These are phyloP conservation scores for Tragelaphus scriptus DNA, from an alignment of 2,113 vertebrate species.

Conservation along the genomic window DNA sequence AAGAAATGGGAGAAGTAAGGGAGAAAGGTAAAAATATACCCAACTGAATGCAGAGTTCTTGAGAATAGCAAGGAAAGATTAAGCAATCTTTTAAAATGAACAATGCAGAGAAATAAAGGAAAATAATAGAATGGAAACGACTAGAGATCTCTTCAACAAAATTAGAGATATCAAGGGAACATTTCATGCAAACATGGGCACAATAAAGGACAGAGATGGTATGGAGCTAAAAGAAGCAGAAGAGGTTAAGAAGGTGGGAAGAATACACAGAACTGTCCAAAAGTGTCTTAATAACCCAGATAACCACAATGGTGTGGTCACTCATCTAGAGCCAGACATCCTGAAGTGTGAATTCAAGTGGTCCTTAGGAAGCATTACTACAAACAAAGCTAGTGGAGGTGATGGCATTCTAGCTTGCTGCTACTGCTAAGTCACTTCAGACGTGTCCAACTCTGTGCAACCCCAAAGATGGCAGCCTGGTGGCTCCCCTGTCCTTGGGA, in stretches of 20 bases:
- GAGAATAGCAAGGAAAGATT: neutral
- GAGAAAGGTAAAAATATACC: neutral
- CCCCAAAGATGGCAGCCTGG: no score
- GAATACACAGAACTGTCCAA: neutral
- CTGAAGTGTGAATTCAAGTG: neutral
- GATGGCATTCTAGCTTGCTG: neutral
- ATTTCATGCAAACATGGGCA: neutral
- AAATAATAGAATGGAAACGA: neutral
- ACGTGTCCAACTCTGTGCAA: no score
- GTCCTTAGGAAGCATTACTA: neutral
- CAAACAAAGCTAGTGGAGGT: neutral
- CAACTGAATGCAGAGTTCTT: neutral
- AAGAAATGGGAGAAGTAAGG: neutral
- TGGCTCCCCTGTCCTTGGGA: no score
- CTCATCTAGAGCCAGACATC: neutral
- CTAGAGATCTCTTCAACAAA: neutral
- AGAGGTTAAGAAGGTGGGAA: neutral
- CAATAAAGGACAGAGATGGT: neutral
- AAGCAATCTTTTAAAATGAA: neutral
- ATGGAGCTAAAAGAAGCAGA: neutral
- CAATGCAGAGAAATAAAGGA: neutral
- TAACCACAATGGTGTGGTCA: neutral
- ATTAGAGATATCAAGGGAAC: neutral
- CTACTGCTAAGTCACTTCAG: no score
- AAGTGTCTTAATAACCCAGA: neutral